phyloP scores from a whole-genome alignment of 2,113 vertebrate genomes.

The Otus sunia region DNA sequence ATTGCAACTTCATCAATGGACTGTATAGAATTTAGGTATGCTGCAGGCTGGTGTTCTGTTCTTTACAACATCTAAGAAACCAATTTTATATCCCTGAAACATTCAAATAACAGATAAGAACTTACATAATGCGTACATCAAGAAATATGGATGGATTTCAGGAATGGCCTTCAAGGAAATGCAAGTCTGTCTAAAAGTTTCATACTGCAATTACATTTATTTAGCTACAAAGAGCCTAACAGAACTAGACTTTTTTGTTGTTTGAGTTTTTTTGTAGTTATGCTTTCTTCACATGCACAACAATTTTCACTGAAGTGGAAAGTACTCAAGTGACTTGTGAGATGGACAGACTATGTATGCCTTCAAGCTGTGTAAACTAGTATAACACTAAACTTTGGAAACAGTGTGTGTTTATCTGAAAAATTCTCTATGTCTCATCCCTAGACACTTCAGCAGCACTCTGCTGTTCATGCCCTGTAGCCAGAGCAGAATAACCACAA shows the following conservation, averaged over 20 bases:
- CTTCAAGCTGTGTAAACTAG: neutral
- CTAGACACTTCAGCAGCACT: neutral
- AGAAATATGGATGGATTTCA: constrained; percentile 50
- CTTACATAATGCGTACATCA: neutral
- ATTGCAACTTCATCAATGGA: constrained; percentile 27
- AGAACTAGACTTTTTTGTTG: neutral
- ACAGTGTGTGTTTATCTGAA: neutral
- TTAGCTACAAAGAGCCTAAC: constrained; percentile 10
- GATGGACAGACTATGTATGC: neutral
- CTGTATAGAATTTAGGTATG: constrained; percentile 34
- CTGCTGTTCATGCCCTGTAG: neutral
- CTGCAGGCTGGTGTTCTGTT: constrained; percentile 38
- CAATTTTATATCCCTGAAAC: constrained; percentile 55
- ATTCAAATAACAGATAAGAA: constrained; percentile 37
- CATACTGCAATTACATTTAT: constrained; percentile 10
- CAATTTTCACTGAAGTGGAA: constrained; percentile 30
- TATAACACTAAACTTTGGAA: neutral
- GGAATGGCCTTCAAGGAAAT: constrained; percentile 38
- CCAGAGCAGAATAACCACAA: neutral
- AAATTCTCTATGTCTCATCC: neutral
- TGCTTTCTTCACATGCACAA: neutral
- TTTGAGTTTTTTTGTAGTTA: neutral
- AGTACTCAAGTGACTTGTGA: neutral
- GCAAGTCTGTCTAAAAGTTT: neutral
- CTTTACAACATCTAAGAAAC: constrained; percentile 42